Evolutionary conservation across 2,113 vertebrate species (phyloP), one percentile per base, ranked within the genome.

Genomic region (Sinocyclocheilus rhinocerous): DNA sequence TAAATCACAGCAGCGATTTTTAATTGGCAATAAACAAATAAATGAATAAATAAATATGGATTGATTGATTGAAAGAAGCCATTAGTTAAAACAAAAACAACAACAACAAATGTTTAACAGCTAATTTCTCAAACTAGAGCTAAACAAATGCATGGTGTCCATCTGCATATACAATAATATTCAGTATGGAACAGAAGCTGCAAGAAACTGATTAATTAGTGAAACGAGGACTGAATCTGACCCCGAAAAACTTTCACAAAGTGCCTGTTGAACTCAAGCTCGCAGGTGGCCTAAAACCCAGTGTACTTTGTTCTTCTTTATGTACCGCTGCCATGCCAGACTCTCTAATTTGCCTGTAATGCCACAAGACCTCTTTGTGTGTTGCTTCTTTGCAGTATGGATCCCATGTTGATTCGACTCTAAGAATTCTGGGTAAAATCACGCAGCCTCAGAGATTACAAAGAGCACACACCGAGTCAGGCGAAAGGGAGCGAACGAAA

Each of bases 361-460:
- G 24, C 39, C 20, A 39, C 77, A 59, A 4, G 36, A 69, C 13
- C 20, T 48, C 26, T 55, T 22, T 70, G 65, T 72, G 45, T 72
- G 11, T 22, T 70, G n/a, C 10, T 83, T 5, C 39, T 48, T 45
- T 26, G 57, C 78, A 63, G 33, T 16, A 42, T n/a, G 24, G 59
- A 67, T 42, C 50, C 48, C 22, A 73, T n/a, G 26, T 6, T 22
- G 65, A 2, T 29, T 26, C 22, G 11, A n/a, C 24, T 57, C 16
- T 42, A n/a, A 76, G 55, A 16, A 59, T 61, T 87, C 63, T 79
- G 13, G n/a, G 63, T 72, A 65, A 80, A 80, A 29, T 42, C 33
- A 73, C 72, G 20, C 22, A 13, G n/a, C 81, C 67, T 57, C 48
- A 16, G 67, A 83, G 67, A 83, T 52, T 82, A 67, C 11, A 82